Evolutionary conservation across 2,888 invertebrate species (phyloP).

Genomic region (Brenthis daphne): DNA sequence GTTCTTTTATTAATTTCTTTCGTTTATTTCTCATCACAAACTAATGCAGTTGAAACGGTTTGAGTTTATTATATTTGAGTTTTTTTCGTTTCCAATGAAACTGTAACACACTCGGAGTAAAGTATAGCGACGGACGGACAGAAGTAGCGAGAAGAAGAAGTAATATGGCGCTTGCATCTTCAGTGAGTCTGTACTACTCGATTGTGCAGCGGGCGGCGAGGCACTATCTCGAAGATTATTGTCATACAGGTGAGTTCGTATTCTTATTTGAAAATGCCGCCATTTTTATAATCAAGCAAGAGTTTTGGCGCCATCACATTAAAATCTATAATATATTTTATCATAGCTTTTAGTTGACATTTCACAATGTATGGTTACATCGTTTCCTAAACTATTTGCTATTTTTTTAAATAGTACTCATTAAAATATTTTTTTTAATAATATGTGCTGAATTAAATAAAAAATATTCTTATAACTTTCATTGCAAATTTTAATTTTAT

Average conservation of each 20-base stretch:
- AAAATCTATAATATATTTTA: neutral
- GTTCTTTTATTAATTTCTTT: slow-evolving; percentile 48
- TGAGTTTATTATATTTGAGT: slow-evolving; percentile 64
- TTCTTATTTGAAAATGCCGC: slow-evolving; percentile 29
- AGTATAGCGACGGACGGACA: slow-evolving; percentile 58
- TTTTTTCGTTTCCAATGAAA: slow-evolving; percentile 62
- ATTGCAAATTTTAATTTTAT: too few relatives aligned
- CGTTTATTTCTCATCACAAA: slow-evolving; percentile 48
- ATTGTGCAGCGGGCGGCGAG: slow-evolving; percentile 86
- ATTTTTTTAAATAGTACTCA: neutral
- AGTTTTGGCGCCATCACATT: slow-evolving; percentile 15
- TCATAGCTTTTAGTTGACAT: neutral
- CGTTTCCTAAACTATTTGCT: neutral
- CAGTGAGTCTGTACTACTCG: slow-evolving; percentile 86
- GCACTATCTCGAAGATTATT: slow-evolving; percentile 86
- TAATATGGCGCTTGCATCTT: slow-evolving; percentile 84
- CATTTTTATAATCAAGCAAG: slow-evolving; percentile 16
- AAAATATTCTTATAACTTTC: too few relatives aligned
- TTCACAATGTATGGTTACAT: slow-evolving; percentile 12
- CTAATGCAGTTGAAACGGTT: slow-evolving; percentile 61
- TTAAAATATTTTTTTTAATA: neutral
- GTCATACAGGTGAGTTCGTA: slow-evolving; percentile 82
- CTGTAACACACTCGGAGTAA: slow-evolving; percentile 56
- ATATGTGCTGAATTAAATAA: too few relatives aligned
- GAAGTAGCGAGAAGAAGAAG: slow-evolving; percentile 53